Base-by-base conservation (phyloP, 2,888 invertebrate genomes). In the Agrochola circellaris region DNA sequence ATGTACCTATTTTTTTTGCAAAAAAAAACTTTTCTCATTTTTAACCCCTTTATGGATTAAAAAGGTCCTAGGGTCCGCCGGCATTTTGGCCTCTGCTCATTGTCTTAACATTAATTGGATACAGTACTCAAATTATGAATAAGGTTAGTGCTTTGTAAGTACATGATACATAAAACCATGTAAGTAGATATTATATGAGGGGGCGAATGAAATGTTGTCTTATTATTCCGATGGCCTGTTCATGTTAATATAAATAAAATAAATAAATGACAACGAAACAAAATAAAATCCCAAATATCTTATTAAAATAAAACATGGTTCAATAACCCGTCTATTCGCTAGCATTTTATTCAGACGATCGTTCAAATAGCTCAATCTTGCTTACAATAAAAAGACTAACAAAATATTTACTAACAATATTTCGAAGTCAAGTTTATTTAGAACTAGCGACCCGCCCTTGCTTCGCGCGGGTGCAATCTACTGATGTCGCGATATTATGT, bases 301-400 rank as follows among this genome's bases (percentile, higher is more conserved):
- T 30, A 30, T 48, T 42, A 17, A 42, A 26, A 20, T 67, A 62
- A 56, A 83, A 56, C 30, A 13, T 4, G n/a, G 84, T 79, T 79
- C 56, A 84, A 62, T 30, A 56, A 84, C 69, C 68, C 69, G 23
- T 51, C 1, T 23, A 79, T 79, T 45, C 2, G 17, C 30, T 42
- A 51, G 15, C n/a, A 42, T 62, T 79, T 78, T 34, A 84, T 79
- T 68, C 42, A 83, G 79, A 79, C 79, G 64, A 79, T 68, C 6
- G n/a, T 30, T 54, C 9, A 20, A 64, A 64, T 60, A 15, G 15
- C 45, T 64, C 64, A 69, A 77, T 68, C 26, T 58, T 64, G 42
- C 15, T 34, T 20, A 11, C 26, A 65, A 15, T 81, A 64, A 84
- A 66, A 71, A 54, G 9, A 45, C 13, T 23, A 58, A 67, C n/a